Percentiles rank a stretch among this genome's conserved stretches.
phyloP scores from a whole-genome alignment of 2,888 invertebrate species.

The Lamellibrachia columna region DNA sequence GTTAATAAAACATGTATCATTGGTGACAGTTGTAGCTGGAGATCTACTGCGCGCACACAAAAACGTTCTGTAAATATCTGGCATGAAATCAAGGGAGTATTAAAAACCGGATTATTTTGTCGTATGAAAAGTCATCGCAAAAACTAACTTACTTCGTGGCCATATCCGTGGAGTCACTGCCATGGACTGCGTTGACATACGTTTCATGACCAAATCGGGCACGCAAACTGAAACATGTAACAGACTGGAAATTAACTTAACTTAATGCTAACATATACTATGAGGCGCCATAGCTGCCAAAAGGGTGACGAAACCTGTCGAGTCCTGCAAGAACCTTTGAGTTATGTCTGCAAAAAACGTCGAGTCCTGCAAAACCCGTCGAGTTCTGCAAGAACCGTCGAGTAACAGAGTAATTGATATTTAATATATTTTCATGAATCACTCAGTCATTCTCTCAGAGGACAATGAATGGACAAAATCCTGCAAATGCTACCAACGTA shows the following conservation, averaged over 20 bases:
- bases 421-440: too few relatives aligned
- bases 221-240: constrained; percentile 53
- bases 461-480: too few relatives aligned
- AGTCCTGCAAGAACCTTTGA: too few relatives aligned
- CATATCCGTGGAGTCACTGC: constrained; percentile 57
- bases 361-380: too few relatives aligned
- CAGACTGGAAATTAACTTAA: background rate
- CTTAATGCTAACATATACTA: background rate
- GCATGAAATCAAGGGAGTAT: background rate
- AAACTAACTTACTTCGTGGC: constrained; percentile 53
- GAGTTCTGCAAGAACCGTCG: too few relatives aligned
- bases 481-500: too few relatives aligned
- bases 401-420: too few relatives aligned
- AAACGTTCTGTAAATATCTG: background rate
- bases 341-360: too few relatives aligned
- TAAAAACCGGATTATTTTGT: background rate
- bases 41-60: background rate
- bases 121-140: background rate
- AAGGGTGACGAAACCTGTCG: too few relatives aligned
- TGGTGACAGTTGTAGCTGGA: too few relatives aligned
- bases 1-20: too few relatives aligned
- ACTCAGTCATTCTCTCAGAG: too few relatives aligned
- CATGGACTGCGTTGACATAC: constrained; percentile 64
- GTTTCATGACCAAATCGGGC: constrained; percentile 62
- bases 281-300: background rate